Conservation (phyloP, 2,797 vertebrate genomes). For the Pangasius macronema region DNA sequence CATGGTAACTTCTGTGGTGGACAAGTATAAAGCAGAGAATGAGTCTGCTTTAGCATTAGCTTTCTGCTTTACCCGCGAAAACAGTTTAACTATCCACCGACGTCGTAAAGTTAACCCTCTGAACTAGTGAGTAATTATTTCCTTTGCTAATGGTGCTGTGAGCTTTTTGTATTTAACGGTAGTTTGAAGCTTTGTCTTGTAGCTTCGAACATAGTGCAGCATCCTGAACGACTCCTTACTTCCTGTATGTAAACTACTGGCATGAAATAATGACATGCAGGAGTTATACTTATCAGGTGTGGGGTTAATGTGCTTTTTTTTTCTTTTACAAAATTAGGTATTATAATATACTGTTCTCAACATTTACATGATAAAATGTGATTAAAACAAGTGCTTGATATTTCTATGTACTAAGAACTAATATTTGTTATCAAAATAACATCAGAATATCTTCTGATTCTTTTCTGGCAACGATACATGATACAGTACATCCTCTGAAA, state of each 20-base stretch:
- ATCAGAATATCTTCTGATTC: neutral
- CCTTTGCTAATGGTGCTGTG: neutral
- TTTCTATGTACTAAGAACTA: neutral
- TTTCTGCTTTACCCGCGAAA: neutral
- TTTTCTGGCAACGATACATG: slow-evolving; percentile 1
- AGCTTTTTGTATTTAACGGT: neutral
- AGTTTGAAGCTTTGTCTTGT: neutral
- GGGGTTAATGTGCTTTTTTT: neutral
- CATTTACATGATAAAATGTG: neutral
- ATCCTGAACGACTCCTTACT: neutral
- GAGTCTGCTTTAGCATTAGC: neutral
- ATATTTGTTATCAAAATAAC: neutral
- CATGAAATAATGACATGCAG: neutral
- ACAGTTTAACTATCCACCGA: neutral
- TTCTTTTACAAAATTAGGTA: too few relatives aligned
- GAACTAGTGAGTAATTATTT: slow-evolving; percentile 6
- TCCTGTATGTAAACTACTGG: neutral
- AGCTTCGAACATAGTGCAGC: neutral
- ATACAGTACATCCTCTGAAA: neutral
- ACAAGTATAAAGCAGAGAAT: neutral
- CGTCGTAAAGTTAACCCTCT: neutral
- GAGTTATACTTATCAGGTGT: neutral
- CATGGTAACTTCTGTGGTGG: neutral
- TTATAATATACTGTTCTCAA: neutral
- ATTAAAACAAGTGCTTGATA: neutral